A percentile compares a stretch with the other conserved stretches of the same genome.
Evolutionary conservation across 2,113 vertebrate genomes (phyloP).

Genomic region (Recurvirostra avosetta): DNA sequence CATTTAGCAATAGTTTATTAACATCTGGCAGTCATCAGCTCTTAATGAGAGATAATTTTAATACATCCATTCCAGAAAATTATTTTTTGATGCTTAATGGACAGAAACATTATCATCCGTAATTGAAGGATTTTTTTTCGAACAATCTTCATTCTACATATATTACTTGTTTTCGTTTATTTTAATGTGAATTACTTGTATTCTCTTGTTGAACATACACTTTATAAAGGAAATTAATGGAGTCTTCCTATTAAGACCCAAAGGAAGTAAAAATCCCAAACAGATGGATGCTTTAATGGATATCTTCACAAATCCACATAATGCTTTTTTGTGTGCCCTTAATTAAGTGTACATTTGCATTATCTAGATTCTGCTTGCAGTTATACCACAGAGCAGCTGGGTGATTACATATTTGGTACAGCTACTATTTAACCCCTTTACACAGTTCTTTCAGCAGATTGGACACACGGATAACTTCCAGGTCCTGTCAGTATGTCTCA

Average conservation of each 20-base stretch:
- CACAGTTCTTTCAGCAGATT: background rate
- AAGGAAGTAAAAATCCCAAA: background rate
- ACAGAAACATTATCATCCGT: background rate
- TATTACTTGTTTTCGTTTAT: background rate
- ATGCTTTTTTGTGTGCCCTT: background rate
- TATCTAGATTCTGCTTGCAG: background rate
- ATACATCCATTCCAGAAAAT: background rate
- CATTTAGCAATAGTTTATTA: conserved; percentile 21
- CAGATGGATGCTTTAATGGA: background rate
- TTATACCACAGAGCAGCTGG: background rate
- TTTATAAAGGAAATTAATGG: background rate
- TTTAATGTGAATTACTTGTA: background rate
- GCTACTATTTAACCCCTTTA: background rate
- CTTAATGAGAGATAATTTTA: conserved; percentile 13
- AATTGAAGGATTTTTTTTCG: background rate
- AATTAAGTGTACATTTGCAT: background rate
- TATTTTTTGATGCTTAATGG: conserved; percentile 26
- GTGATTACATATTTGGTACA: background rate
- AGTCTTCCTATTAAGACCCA: background rate
- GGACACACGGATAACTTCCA: background rate
- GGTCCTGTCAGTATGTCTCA: background rate
- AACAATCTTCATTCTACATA: background rate
- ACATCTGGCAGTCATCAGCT: conserved; percentile 25
- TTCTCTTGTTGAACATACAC: background rate
- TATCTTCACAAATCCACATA: background rate